These are phyloP conservation scores for Ramazzottius varieornatus DNA, from an alignment of 2,888 invertebrate species.

Conservation along the genomic window DNA sequence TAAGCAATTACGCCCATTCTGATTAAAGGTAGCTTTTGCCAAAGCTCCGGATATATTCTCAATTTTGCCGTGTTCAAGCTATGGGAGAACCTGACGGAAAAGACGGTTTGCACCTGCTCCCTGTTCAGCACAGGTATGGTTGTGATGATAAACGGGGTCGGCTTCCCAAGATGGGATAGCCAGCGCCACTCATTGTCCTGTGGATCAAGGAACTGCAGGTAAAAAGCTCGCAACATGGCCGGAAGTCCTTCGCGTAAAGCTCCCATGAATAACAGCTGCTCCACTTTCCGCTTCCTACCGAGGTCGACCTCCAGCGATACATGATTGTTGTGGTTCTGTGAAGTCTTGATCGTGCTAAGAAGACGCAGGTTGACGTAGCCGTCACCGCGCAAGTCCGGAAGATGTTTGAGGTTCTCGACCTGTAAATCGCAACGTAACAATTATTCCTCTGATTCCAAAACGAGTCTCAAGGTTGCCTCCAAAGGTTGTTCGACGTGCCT, in stretches of 20 bases:
- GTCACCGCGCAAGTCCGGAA: background rate
- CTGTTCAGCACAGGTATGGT: background rate
- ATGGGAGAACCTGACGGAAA: background rate
- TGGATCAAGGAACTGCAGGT: background rate
- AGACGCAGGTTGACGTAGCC: slow-evolving; percentile 1
- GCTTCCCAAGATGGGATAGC: background rate
- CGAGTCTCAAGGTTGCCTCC: no score
- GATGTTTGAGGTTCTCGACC: background rate
- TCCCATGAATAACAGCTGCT: background rate
- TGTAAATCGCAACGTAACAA: no score
- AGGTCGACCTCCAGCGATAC: background rate
- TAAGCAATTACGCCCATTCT: background rate
- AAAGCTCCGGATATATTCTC: background rate
- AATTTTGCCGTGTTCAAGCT: background rate
- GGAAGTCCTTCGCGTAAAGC: background rate
- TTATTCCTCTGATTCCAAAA: no score
- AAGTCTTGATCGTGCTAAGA: background rate
- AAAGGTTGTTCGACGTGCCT: no score
- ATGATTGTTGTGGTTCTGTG: background rate
- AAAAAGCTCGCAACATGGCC: background rate
- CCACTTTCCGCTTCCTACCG: background rate
- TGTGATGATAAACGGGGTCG: background rate
- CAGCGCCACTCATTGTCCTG: background rate
- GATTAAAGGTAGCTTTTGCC: background rate
- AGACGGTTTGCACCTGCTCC: background rate